Conservation (phyloP, 2,113 vertebrate genomes). For the Tauraco erythrolophus region DNA sequence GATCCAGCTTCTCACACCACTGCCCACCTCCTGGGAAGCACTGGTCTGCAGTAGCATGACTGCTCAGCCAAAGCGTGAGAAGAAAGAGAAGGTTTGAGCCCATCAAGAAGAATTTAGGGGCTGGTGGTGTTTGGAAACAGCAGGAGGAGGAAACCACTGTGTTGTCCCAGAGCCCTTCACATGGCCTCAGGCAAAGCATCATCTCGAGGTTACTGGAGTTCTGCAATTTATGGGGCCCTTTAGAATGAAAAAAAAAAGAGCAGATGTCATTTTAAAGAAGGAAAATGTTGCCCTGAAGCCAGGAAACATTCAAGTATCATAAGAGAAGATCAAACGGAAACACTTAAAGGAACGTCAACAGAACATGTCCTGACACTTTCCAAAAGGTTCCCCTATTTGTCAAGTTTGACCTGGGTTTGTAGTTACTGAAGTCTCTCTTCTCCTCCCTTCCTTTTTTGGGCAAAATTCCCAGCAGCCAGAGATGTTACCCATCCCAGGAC, state of each 20-base stretch:
- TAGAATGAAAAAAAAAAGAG: not conserved
- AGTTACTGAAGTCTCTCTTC: not conserved
- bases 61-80: not conserved
- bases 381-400: not conserved
- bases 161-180: not conserved
- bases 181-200: fast-evolving
- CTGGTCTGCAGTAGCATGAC: not conserved
- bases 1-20: not conserved
- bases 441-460: not conserved
- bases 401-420: not conserved
- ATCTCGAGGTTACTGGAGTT: not conserved
- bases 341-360: not conserved
- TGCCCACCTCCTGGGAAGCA: not conserved
- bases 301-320: not conserved
- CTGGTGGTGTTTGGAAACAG: not conserved
- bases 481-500: not conserved
- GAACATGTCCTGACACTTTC: not conserved
- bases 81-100: not conserved
- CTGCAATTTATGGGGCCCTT: not conserved
- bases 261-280: not conserved
- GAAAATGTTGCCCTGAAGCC: not conserved
- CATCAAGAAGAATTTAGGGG: not conserved
- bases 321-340: not conserved
- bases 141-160: not conserved
- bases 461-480: not conserved